Percentiles rank a stretch among this genome's conserved stretches.
Conservation (phyloP, 1,140 invertebrate genomes). For the Drosophila pseudoananassae region DNA sequence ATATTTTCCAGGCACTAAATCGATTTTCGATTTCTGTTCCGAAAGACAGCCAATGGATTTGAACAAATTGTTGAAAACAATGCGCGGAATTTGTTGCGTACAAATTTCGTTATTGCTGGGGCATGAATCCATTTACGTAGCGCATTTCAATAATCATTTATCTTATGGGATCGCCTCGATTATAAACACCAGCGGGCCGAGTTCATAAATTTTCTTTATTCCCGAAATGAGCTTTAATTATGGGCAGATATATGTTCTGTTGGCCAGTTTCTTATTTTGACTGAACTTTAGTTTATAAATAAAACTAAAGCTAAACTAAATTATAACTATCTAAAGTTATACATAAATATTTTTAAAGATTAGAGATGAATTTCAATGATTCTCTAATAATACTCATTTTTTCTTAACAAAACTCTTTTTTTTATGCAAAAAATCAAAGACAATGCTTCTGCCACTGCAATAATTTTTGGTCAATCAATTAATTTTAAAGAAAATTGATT, state of each 20-base stretch:
- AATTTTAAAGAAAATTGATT: slow-evolving; percentile 16
- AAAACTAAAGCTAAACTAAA: not conserved
- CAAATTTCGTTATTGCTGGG: slow-evolving; percentile 51
- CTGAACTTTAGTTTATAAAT: not conserved
- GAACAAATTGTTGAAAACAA: slow-evolving; percentile 73
- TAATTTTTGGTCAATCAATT: slow-evolving; percentile 35
- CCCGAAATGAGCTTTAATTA: slow-evolving; percentile 49
- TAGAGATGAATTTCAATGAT: too few relatives aligned
- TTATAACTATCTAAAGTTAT: not conserved
- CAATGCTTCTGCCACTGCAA: slow-evolving; percentile 28
- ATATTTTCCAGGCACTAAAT: slow-evolving; percentile 57
- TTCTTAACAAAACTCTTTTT: not conserved
- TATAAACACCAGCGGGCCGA: slow-evolving; percentile 54
- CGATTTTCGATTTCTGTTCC: slow-evolving; percentile 55
- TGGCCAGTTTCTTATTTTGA: slow-evolving; percentile 1
- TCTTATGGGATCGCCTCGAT: slow-evolving; percentile 60
- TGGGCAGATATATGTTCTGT: slow-evolving; percentile 9
- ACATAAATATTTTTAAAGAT: too few relatives aligned
- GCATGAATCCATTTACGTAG: slow-evolving; percentile 29
- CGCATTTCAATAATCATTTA: slow-evolving; percentile 76
- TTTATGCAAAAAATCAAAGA: slow-evolving; percentile 1
- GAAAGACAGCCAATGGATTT: slow-evolving; percentile 25
- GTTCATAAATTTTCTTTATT: slow-evolving; percentile 60
- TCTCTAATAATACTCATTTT: too few relatives aligned
- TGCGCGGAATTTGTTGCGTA: slow-evolving; percentile 74